Conservation (phyloP, 2,797 vertebrate species). For the Hipposideros larvatus region DNA sequence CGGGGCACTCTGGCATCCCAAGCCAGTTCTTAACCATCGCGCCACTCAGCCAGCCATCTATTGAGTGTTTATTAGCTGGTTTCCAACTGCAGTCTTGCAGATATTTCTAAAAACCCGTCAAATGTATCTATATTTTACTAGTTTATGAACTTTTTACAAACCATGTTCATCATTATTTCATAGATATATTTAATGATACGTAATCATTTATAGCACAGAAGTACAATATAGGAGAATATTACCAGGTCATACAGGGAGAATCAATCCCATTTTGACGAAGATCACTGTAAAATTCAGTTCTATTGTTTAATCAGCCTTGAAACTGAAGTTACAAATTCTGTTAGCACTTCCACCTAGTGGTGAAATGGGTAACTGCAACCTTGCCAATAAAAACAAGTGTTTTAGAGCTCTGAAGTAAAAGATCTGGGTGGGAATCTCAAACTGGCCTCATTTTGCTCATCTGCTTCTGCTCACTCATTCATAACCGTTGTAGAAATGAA, state of each 20-base stretch:
- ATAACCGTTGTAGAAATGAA: neutral
- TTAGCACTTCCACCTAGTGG: slow-evolving; percentile 49
- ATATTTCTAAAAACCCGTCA: neutral
- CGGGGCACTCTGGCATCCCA: no score
- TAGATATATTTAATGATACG: slow-evolving; percentile 26
- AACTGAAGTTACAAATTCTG: slow-evolving; percentile 3
- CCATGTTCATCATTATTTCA: slow-evolving; percentile 34
- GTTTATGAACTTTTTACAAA: slow-evolving; percentile 24
- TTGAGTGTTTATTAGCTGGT: neutral
- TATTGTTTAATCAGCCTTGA: neutral
- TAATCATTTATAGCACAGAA: neutral
- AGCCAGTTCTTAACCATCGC: no score
- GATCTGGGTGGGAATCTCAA: neutral
- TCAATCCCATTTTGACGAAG: slow-evolving; percentile 25
- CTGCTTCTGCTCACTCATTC: neutral
- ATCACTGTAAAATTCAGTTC: slow-evolving; percentile 48
- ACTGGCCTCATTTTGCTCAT: neutral
- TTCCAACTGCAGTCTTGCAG: neutral
- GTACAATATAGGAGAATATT: slow-evolving; percentile 14
- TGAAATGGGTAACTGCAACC: neutral
- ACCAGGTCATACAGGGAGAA: neutral
- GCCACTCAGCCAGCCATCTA: neutral
- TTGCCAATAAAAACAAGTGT: neutral
- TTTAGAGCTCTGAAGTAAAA: neutral
- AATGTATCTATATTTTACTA: slow-evolving; percentile 37